Conservation (phyloP, 2,888 invertebrate species). For the Isotomurus palustris region DNA sequence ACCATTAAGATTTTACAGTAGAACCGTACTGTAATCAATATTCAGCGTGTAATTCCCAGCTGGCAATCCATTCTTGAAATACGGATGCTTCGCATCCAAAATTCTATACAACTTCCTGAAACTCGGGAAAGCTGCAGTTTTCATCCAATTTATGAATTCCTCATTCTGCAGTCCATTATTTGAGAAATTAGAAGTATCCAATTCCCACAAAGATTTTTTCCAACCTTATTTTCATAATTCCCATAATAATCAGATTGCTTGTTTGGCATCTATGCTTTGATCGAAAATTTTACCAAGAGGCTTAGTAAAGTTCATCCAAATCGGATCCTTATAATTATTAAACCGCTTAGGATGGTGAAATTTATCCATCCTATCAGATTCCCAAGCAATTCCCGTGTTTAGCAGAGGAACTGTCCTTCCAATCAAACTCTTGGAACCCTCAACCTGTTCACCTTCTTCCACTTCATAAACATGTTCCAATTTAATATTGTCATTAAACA, state of each 20-base stretch:
- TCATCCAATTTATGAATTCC: constrained; percentile 30
- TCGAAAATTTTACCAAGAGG: constrained; percentile 12
- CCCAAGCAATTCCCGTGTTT: constrained; percentile 30
- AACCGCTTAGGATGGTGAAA: constrained; percentile 12
- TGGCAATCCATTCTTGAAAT: constrained; percentile 22
- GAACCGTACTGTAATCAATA: constrained; percentile 23
- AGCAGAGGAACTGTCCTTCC: constrained; percentile 7
- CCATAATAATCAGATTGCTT: neutral
- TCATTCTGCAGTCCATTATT: constrained; percentile 33
- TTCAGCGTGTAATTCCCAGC: constrained; percentile 25
- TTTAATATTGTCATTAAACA: constrained; percentile 26
- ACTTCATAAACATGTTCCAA: neutral
- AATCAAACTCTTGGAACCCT: too few relatives aligned
- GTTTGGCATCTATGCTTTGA: neutral
- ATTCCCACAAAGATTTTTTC: constrained; percentile 25
- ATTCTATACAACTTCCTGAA: constrained; percentile 29
- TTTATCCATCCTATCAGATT: constrained; percentile 16
- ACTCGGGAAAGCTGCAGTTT: constrained; percentile 21
- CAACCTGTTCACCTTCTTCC: neutral
- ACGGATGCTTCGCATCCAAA: constrained; percentile 4
- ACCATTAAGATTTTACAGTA: neutral
- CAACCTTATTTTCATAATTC: constrained; percentile 16
- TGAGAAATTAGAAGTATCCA: constrained; percentile 17
- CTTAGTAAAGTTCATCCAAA: constrained; percentile 18
- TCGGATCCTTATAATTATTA: constrained; percentile 8